phyloP scores from a whole-genome alignment of 2,113 vertebrate genomes.

The Erpornis zantholeuca region DNA sequence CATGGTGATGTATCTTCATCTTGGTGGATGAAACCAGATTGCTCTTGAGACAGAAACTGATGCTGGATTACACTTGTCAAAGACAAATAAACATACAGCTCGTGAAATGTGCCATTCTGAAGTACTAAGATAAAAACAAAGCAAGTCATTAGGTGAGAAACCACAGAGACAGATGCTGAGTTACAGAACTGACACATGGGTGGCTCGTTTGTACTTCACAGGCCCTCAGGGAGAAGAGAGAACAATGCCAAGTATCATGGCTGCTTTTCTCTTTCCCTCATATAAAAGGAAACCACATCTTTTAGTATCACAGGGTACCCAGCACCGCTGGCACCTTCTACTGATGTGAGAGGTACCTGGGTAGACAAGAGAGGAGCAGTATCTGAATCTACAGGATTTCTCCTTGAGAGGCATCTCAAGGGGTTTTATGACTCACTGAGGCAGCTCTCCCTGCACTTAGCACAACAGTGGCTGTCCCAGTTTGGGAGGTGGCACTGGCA shows the following conservation, averaged over 20 bases:
- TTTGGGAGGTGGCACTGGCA: neutral
- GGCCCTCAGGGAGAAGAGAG: neutral
- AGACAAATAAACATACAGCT: neutral
- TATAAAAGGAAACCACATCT: neutral
- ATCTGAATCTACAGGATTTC: neutral
- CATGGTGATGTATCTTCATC: fast-evolving
- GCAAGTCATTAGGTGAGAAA: neutral
- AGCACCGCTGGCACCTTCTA: neutral
- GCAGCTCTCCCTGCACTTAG: neutral
- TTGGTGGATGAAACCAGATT: neutral
- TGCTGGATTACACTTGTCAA: neutral
- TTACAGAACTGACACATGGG: fast-evolving
- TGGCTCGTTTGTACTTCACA: neutral
- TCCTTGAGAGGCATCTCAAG: neutral
- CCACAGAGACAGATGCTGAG: neutral
- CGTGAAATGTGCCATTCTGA: neutral
- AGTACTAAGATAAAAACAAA: neutral
- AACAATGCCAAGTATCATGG: neutral
- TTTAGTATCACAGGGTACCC: neutral
- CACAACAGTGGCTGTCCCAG: fast-evolving
- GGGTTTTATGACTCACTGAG: neutral
- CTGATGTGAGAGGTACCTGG: neutral
- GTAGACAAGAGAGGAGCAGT: neutral
- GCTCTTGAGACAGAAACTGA: neutral
- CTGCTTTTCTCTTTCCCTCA: neutral